Evolutionary conservation across 2,888 invertebrate genomes (phyloP).

Genomic region (Seira sanloemensis): DNA sequence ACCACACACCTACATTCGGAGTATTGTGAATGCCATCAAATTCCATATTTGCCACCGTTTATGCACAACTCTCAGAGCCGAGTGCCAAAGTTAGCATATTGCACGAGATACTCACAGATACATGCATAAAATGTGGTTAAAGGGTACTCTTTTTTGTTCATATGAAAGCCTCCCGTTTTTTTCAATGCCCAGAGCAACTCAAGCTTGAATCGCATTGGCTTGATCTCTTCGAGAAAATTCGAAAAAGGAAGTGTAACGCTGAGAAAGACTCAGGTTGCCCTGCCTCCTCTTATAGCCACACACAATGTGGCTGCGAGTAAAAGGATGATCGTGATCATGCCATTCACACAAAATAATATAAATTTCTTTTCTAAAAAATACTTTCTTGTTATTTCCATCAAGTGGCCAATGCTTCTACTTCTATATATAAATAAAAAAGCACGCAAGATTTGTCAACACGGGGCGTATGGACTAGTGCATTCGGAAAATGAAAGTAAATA

Average conservation of each 20-base stretch:
- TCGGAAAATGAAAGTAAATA: too few species aligned
- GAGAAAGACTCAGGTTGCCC: conserved; percentile 60
- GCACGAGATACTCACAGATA: background rate
- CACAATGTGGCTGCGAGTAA: background rate
- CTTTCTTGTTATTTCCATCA: too few species aligned
- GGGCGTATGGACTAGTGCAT: too few species aligned
- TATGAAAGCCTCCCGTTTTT: conserved; percentile 44
- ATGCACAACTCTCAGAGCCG: too few species aligned
- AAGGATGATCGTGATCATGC: background rate
- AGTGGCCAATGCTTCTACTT: too few species aligned
- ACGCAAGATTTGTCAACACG: too few species aligned
- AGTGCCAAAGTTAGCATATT: background rate
- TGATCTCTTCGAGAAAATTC: conserved; percentile 72
- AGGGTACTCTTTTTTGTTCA: background rate
- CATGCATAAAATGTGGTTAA: background rate
- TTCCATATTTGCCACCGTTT: background rate
- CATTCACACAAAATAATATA: background rate
- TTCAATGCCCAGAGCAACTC: conserved; percentile 72
- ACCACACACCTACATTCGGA: background rate
- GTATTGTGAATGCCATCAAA: too few species aligned
- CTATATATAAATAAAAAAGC: too few species aligned
- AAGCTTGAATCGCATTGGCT: conserved; percentile 74
- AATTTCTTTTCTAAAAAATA: too few species aligned
- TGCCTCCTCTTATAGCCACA: conserved; percentile 60
- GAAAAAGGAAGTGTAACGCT: conserved; percentile 51